Evolutionary conservation across 2,888 invertebrate genomes (phyloP).

Genomic region (Venustoraphidia nigricollis): DNA sequence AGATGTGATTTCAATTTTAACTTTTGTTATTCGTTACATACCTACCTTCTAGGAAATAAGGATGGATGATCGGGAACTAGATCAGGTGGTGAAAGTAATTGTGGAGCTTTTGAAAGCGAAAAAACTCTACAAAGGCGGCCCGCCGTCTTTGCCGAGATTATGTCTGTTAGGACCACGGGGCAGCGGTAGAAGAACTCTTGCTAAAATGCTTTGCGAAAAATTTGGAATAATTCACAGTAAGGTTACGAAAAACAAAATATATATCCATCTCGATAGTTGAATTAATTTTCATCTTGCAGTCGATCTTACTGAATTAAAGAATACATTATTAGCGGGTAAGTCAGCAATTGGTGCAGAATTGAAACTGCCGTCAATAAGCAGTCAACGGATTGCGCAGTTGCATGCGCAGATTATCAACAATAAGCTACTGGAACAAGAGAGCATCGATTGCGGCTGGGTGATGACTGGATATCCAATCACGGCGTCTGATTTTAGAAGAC

Average conservation of each 20-base stretch:
- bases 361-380: slow-evolving; percentile 16
- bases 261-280: background rate
- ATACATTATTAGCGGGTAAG: slow-evolving; percentile 20
- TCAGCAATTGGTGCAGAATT: slow-evolving; percentile 24
- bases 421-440: slow-evolving; percentile 33
- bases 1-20: background rate
- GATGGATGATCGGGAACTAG: slow-evolving; percentile 19
- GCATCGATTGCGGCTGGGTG: slow-evolving; percentile 44
- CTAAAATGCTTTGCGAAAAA: slow-evolving; percentile 30
- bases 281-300: background rate
- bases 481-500: slow-evolving; percentile 38
- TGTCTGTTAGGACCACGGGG: slow-evolving; percentile 43
- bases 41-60: slow-evolving; percentile 22
- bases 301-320: slow-evolving; percentile 18
- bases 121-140: slow-evolving; percentile 20
- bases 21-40: background rate
- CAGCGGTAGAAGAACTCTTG: slow-evolving; percentile 39
- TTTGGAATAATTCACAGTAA: slow-evolving; percentile 37
- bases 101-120: slow-evolving; percentile 22
- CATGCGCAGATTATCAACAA: slow-evolving; percentile 24
- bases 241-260: slow-evolving; percentile 20
- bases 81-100: slow-evolving; percentile 26
- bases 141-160: slow-evolving; percentile 40
- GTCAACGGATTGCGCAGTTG: background rate
- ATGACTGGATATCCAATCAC: slow-evolving; percentile 41